Evolutionary conservation across 2,888 invertebrate genomes (phyloP).

Genomic region (Steinernema hermaphroditum): DNA sequence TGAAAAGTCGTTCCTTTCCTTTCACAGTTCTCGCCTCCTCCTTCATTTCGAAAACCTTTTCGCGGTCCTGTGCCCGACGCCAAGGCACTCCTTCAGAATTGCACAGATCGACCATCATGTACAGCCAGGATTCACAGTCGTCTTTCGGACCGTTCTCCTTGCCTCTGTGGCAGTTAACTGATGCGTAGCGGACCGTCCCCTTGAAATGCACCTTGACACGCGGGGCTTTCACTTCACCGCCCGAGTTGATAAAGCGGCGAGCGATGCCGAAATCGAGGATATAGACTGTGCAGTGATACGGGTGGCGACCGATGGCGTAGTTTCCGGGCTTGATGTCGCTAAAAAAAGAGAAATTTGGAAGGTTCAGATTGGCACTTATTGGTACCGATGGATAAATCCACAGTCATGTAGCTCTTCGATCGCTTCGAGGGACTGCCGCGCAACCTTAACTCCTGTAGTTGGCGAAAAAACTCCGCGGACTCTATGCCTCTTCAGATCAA

Average conservation of each 20-base stretch:
- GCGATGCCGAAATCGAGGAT: not conserved
- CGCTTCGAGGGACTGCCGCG: constrained; percentile 59
- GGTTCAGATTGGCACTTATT: not conserved
- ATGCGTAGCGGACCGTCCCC: constrained; percentile 32
- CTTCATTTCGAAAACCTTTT: not conserved
- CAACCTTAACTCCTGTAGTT: constrained; percentile 50
- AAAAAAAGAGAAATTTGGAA: not conserved
- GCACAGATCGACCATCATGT: constrained; percentile 25
- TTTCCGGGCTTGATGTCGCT: constrained; percentile 56
- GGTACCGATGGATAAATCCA: constrained; percentile 58
- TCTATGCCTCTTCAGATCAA: constrained; percentile 37
- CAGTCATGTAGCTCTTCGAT: constrained; percentile 56
- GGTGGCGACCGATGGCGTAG: constrained; percentile 38
- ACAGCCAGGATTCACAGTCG: constrained; percentile 32
- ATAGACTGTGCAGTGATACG: not conserved
- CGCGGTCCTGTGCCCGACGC: not conserved
- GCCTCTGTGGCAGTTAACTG: constrained; percentile 29
- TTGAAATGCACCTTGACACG: constrained; percentile 25
- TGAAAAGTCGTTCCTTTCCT: not conserved
- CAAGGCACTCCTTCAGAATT: not conserved
- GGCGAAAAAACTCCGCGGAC: constrained; percentile 43
- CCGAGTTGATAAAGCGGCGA: not conserved
- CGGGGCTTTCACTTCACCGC: not conserved
- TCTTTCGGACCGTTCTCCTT: constrained; percentile 32
- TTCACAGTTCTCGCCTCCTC: not conserved